These are phyloP conservation scores for Callyntrura sp. DNA, from an alignment of 2,888 invertebrate species.

Conservation along the genomic window DNA sequence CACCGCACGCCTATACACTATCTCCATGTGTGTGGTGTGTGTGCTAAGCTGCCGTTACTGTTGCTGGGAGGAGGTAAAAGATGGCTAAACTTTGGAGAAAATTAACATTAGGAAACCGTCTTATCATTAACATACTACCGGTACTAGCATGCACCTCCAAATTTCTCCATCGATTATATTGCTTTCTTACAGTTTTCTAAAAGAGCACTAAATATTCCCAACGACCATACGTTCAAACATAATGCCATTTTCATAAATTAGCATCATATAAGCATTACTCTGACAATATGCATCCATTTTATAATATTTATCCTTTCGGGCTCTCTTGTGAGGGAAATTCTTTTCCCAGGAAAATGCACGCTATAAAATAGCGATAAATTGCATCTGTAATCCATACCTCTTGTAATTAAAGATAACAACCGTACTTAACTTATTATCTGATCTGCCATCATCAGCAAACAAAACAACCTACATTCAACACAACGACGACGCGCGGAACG, in stretches of 20 bases:
- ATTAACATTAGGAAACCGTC: neutral
- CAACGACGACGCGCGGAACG: no score
- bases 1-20: no score
- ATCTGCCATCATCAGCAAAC: neutral
- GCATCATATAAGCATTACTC: neutral
- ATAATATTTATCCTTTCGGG: no score
- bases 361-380: no score
- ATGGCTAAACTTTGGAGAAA: slow-evolving; percentile 6
- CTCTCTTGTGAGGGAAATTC: no score
- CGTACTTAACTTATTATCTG: neutral
- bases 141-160: neutral
- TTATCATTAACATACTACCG: slow-evolving; percentile 26
- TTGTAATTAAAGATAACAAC: slow-evolving; percentile 6
- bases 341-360: no score
- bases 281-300: no score
- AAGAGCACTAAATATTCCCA: neutral
- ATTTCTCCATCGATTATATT: no score
- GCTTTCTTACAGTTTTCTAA: no score
- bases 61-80: neutral
- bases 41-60: neutral
- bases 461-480: no score
- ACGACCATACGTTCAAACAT: neutral
- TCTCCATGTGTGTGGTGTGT: no score
- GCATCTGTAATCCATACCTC: neutral
- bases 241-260: neutral